phyloP scores from a whole-genome alignment of 2,113 vertebrate species.

The Catharus fuscescens region DNA sequence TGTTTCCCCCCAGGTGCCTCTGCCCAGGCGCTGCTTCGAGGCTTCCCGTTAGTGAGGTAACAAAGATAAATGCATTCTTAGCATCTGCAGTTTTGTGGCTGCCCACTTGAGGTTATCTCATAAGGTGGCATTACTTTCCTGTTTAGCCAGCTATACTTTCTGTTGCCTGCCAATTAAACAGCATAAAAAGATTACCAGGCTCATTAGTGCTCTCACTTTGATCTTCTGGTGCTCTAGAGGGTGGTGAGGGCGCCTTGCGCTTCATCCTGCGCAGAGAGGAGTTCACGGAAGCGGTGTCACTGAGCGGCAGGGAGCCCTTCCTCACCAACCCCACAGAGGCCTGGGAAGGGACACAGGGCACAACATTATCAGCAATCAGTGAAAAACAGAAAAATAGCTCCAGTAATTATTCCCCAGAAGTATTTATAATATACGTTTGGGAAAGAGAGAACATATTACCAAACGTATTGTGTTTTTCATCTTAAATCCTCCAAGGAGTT shows the following conservation, averaged over 20 bases:
- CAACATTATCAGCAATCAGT: not conserved
- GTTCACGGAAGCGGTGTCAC: conserved; percentile 69
- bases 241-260: conserved; percentile 91
- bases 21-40: accelerated
- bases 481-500: not conserved
- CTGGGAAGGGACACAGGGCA: not conserved
- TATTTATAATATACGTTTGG: not conserved
- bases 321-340: conserved; percentile 54
- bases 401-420: not conserved
- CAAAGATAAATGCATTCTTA: not conserved
- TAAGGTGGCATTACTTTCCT: not conserved
- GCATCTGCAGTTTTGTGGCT: not conserved
- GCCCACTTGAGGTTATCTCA: not conserved
- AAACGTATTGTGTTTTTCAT: not conserved
- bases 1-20: accelerated
- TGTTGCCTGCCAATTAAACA: not conserved
- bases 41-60: not conserved
- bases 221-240: conserved; percentile 66
- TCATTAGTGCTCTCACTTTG: conserved; percentile 52
- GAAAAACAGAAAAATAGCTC: not conserved
- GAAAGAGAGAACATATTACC: not conserved
- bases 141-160: not conserved
- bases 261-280: conserved; percentile 91
- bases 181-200: conserved; percentile 66
- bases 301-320: conserved; percentile 73